phyloP scores from a whole-genome alignment of 2,797 vertebrate genomes.

The Lagocephalus sceleratus region DNA sequence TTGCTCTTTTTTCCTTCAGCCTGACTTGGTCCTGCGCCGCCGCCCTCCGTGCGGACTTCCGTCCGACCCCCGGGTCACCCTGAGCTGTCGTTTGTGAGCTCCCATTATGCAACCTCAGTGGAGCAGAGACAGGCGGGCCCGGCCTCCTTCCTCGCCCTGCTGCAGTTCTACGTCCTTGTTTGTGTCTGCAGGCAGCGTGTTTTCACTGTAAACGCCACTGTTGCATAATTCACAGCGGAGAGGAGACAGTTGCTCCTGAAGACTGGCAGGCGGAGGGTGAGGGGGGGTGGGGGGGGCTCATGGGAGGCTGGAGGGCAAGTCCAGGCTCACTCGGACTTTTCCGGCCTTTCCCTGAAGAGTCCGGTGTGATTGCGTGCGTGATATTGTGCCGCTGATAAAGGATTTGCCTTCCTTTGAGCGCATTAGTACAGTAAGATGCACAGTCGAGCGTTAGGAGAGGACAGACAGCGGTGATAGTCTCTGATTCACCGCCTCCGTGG shows the following conservation, averaged over 20 bases:
- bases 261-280: slow-evolving; percentile 50
- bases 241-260: slow-evolving; percentile 44
- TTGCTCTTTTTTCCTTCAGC: slow-evolving; percentile 22
- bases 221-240: slow-evolving; percentile 62
- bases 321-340: slow-evolving; percentile 33
- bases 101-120: slow-evolving; percentile 25
- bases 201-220: slow-evolving; percentile 47
- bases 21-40: slow-evolving; percentile 31
- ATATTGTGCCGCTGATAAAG: slow-evolving; percentile 21
- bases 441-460: slow-evolving; percentile 13
- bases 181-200: slow-evolving; percentile 32
- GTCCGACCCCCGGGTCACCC: slow-evolving; percentile 49
- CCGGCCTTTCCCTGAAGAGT: slow-evolving; percentile 24
- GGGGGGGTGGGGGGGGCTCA: slow-evolving; percentile 40
- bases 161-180: slow-evolving; percentile 44
- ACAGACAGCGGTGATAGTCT: slow-evolving; percentile 36
- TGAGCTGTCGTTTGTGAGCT: slow-evolving; percentile 44
- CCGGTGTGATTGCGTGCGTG: slow-evolving; percentile 13
- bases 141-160: slow-evolving; percentile 12
- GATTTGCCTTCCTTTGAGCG: slow-evolving; percentile 3
- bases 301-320: slow-evolving; percentile 49
- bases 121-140: slow-evolving; percentile 15
- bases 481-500: slow-evolving; percentile 45
- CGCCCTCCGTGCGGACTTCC: slow-evolving; percentile 14
- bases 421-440: slow-evolving; percentile 11